phyloP scores from a whole-genome alignment of 2,113 vertebrate genomes.

The Rhinogobius similis region DNA sequence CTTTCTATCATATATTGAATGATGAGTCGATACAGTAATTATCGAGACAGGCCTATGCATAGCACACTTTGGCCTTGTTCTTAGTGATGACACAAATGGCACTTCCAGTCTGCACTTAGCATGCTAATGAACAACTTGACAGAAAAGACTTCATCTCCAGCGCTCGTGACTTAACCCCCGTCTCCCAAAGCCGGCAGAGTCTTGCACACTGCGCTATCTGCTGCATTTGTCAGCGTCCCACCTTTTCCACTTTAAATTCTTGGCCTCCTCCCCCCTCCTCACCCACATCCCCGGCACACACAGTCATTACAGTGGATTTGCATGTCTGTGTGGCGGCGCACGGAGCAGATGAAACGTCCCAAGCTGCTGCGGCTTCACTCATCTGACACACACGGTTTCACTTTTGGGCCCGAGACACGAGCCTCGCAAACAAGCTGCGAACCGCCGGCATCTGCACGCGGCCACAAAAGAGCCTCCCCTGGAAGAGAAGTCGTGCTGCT shows the following conservation, averaged over 20 bases:
- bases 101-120: constrained; percentile 35
- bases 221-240: constrained; percentile 36
- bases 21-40: no score
- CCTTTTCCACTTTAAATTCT: constrained; percentile 67
- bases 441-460: constrained; percentile 55
- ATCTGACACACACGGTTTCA: constrained; percentile 71
- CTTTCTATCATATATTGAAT: no score
- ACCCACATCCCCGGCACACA: constrained; percentile 38
- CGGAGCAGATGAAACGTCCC: constrained; percentile 76
- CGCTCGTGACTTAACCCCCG: constrained; percentile 47
- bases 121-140: constrained; percentile 69
- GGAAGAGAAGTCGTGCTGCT: constrained; percentile 38
- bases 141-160: constrained; percentile 39
- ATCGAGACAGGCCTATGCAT: no score
- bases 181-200: constrained; percentile 36
- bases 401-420: constrained; percentile 68
- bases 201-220: constrained; percentile 35
- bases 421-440: constrained; percentile 56
- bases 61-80: not conserved
- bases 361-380: constrained; percentile 73
- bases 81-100: constrained; percentile 58
- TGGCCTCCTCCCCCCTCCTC: constrained; percentile 44
- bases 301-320: constrained; percentile 78
- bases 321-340: constrained; percentile 76
- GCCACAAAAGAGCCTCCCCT: constrained; percentile 35